Evolutionary conservation across 2,888 invertebrate species (phyloP).

Genomic region (Euclidia mi): DNA sequence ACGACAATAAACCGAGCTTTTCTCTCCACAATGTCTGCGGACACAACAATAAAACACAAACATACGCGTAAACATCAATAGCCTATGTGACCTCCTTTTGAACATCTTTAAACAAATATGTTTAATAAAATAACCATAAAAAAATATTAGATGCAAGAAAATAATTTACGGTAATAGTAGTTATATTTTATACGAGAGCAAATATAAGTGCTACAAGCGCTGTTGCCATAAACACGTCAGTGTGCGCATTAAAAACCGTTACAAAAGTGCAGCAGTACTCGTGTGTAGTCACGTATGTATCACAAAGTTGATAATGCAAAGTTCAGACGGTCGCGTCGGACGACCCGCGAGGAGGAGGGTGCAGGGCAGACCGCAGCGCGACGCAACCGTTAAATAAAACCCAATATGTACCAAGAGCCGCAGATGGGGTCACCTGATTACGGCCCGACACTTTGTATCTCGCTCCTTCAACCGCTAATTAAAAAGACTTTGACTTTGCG

Average conservation of each 20-base stretch:
- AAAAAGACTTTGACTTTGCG: conserved; percentile 51
- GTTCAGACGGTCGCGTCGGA: conserved; percentile 55
- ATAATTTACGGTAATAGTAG: conserved; percentile 9
- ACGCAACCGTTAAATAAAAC: conserved; percentile 63
- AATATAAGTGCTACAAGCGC: conserved; percentile 24
- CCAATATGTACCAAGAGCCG: conserved; percentile 64
- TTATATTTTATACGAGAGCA: neutral
- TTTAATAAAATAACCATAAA: conserved; percentile 4
- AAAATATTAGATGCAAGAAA: neutral
- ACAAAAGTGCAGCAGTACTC: too few species aligned
- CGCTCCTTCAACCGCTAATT: conserved; percentile 63
- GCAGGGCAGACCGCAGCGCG: conserved; percentile 25
- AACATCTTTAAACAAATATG: conserved; percentile 3
- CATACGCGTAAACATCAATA: neutral
- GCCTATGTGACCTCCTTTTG: neutral
- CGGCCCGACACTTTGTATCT: conserved; percentile 66
- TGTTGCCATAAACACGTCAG: conserved; percentile 27
- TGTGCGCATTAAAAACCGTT: conserved; percentile 41
- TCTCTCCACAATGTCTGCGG: conserved; percentile 1
- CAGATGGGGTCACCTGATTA: conserved; percentile 85
- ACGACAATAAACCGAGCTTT: conserved; percentile 11
- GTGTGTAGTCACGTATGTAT: conserved; percentile 53
- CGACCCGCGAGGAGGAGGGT: conserved; percentile 2
- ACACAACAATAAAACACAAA: conserved; percentile 4
- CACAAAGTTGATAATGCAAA: conserved; percentile 55